Evolutionary conservation across 2,888 invertebrate genomes (phyloP).

Genomic region (Meganola albula): DNA sequence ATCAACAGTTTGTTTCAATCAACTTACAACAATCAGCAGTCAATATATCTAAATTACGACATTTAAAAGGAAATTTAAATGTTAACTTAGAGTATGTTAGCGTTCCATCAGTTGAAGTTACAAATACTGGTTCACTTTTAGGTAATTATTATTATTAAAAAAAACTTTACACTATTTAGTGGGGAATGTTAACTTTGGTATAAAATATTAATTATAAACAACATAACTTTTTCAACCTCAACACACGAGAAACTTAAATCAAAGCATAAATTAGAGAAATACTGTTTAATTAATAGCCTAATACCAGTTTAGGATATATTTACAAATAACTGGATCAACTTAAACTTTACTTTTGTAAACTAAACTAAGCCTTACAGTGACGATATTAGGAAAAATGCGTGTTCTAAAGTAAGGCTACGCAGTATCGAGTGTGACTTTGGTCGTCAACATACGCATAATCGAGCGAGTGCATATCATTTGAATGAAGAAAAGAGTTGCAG

Average conservation of each 20-base stretch:
- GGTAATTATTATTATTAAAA: conserved; percentile 36
- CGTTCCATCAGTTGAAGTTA: conserved; percentile 45
- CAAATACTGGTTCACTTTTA: conserved; percentile 39
- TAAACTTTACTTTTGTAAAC: conserved; percentile 43
- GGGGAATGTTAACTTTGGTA: conserved; percentile 88
- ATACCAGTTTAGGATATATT: conserved; percentile 60
- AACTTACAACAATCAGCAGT: conserved; percentile 61
- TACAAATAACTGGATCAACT: conserved; percentile 62
- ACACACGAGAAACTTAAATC: conserved; percentile 61
- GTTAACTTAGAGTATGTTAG: conserved; percentile 62
- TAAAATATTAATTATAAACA: conserved; percentile 77
- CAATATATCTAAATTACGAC: conserved; percentile 62
- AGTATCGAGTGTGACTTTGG: too few species aligned
- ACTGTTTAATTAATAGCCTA: conserved; percentile 70
- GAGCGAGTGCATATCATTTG: too few species aligned
- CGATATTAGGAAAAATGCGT: conserved; percentile 7
- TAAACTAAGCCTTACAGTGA: conserved; percentile 28
- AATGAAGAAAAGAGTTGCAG: too few species aligned
- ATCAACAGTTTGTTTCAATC: conserved; percentile 65
- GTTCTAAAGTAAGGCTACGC: conserved; percentile 12
- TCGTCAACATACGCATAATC: too few species aligned
- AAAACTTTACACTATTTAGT: conserved; percentile 72
- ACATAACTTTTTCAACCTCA: conserved; percentile 72
- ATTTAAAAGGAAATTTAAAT: conserved; percentile 57
- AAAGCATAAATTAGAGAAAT: conserved; percentile 74